These are phyloP conservation scores for Mystacornis crossleyi DNA, from an alignment of 2,113 vertebrate genomes.

Conservation along the genomic window DNA sequence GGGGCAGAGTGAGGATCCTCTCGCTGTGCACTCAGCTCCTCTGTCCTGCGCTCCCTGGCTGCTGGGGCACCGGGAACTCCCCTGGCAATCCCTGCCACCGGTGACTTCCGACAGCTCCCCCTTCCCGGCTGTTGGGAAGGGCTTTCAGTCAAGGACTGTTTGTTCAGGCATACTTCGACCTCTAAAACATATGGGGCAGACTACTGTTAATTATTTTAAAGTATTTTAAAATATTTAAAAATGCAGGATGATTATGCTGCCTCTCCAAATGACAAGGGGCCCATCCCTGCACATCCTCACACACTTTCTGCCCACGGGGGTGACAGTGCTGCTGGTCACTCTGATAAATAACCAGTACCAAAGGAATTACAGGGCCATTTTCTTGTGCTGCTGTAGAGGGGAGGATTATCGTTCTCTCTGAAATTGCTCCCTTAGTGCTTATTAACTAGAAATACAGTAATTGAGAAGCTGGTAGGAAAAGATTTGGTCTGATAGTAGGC, in stretches of 20 bases:
- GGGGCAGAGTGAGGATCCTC: background rate
- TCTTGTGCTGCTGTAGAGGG: constrained; percentile 47
- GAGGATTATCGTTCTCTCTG: constrained; percentile 61
- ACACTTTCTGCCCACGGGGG: background rate
- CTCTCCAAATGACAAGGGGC: background rate
- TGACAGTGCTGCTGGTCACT: constrained; percentile 37
- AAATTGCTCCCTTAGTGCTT: constrained; percentile 66
- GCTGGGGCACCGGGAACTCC: background rate
- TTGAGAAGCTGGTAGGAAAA: constrained; percentile 60
- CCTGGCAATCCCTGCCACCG: background rate
- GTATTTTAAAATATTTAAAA: background rate
- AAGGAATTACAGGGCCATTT: constrained; percentile 50
- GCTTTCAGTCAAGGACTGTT: background rate
- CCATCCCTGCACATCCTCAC: background rate
- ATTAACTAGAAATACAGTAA: constrained; percentile 65
- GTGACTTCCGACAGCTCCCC: background rate
- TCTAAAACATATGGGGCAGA: background rate
- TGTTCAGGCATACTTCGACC: background rate
- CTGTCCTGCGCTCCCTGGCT: background rate
- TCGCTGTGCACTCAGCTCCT: background rate
- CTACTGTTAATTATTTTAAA: background rate
- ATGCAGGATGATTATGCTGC: background rate
- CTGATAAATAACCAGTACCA: constrained; percentile 22
- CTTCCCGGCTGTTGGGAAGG: background rate
- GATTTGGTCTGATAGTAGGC: constrained; percentile 49